Evolutionary conservation across 2,797 vertebrate genomes (phyloP).

Genomic region (Fistularia commersonii): DNA sequence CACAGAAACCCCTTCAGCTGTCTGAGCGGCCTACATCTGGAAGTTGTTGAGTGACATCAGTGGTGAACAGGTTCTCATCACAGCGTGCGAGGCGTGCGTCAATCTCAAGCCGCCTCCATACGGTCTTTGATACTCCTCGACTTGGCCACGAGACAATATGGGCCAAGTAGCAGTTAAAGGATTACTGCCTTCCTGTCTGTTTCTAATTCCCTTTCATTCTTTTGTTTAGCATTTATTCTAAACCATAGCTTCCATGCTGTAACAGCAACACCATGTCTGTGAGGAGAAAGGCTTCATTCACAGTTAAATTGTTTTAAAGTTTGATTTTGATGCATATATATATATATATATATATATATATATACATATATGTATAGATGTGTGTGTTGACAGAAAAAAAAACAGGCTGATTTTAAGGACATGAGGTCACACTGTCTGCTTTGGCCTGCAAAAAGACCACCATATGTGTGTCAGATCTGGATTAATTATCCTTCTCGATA

Average conservation of each 20-base stretch:
- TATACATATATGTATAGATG: no score
- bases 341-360: no score
- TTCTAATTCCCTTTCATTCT: constrained; percentile 25
- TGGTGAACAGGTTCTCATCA: constrained; percentile 67
- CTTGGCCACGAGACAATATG: constrained; percentile 35
- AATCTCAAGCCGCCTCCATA: constrained; percentile 26
- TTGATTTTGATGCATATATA: no score
- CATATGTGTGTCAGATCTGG: no score
- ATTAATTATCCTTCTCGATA: constrained; percentile 33
- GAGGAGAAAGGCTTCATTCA: constrained; percentile 17
- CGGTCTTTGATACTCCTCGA: constrained; percentile 40
- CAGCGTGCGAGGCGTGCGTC: constrained; percentile 57
- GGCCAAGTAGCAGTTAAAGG: constrained; percentile 29
- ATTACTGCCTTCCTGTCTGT: constrained; percentile 38
- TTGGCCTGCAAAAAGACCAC: constrained; percentile 18
- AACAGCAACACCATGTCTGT: constrained; percentile 1
- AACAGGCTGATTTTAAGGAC: not conserved
- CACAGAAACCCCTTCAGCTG: constrained; percentile 20
- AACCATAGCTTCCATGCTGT: constrained; percentile 11
- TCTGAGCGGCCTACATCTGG: constrained; percentile 70
- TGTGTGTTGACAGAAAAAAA: no score
- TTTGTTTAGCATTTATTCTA: constrained; percentile 21
- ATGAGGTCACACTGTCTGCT: constrained; percentile 16
- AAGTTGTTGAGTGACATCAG: constrained; percentile 76
- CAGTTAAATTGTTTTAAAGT: constrained; percentile 6